Evolutionary conservation across 2,797 vertebrate species (phyloP).

Genomic region (Podarcis siculus): DNA sequence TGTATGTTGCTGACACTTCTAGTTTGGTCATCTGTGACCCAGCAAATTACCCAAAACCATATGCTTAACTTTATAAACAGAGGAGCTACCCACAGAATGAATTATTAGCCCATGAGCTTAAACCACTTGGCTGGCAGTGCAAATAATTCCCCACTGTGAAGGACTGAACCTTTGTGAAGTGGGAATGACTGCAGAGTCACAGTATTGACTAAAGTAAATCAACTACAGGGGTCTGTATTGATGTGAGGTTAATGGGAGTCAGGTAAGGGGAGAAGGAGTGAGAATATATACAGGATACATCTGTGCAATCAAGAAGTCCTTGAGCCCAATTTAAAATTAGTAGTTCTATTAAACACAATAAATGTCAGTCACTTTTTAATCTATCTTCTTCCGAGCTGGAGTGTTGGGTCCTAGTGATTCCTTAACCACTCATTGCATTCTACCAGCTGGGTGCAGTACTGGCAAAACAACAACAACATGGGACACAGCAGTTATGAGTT

Average conservation of each 20-base stretch:
- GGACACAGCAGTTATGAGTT: too few species aligned
- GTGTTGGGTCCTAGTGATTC: neutral
- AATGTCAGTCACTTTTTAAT: neutral
- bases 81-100: neutral
- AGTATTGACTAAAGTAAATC: conserved; percentile 33
- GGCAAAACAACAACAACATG: neutral
- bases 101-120: neutral
- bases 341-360: conserved; percentile 20
- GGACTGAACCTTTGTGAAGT: conserved; percentile 8
- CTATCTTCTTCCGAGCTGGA: neutral
- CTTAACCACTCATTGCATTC: neutral
- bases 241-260: conserved; percentile 28
- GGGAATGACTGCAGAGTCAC: conserved; percentile 8
- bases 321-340: conserved; percentile 31
- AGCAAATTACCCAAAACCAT: neutral
- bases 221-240: conserved; percentile 16
- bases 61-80: neutral
- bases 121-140: neutral
- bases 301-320: neutral
- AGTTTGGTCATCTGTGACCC: too few species aligned
- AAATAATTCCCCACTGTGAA: neutral
- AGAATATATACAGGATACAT: conserved; percentile 4
- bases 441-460: neutral
- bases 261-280: neutral
- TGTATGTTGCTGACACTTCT: neutral